A percentile compares a stretch with the other conserved stretches of the same genome.
phyloP scores from a whole-genome alignment of 2,797 vertebrate genomes.

The Sorex maritimensis region DNA sequence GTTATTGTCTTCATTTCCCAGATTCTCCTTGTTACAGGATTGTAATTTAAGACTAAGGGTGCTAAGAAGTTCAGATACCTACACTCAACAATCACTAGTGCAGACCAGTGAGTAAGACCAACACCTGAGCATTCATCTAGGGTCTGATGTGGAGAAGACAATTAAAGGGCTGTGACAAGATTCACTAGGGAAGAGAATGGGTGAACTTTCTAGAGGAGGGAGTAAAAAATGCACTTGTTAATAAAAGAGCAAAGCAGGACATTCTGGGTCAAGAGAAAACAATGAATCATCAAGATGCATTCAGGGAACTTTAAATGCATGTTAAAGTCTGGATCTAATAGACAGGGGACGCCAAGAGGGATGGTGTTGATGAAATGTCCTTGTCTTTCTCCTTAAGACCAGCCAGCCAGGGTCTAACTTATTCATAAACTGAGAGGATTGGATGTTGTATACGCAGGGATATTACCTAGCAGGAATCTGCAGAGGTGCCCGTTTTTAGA shows the following conservation, averaged over 20 bases:
- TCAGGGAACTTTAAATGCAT: not conserved
- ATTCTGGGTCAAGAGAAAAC: not conserved
- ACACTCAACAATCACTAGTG: not conserved
- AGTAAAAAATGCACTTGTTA: constrained; percentile 24
- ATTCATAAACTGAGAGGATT: not conserved
- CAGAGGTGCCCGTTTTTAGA: not conserved
- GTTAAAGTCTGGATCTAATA: not conserved
- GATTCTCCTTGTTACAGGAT: not conserved
- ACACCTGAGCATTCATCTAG: not conserved
- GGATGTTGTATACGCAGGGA: rapidly evolving
- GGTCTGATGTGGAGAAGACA: not conserved
- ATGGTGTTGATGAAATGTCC: not conserved
- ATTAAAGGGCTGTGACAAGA: not conserved
- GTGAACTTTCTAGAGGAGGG: constrained; percentile 5
- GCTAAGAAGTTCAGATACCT: not conserved
- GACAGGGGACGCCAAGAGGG: not conserved
- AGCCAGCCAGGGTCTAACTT: not conserved
- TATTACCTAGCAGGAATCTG: not conserved
- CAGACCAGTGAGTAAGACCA: not conserved
- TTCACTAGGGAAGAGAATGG: rapidly evolving
- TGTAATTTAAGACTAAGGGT: not conserved
- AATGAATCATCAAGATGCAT: not conserved
- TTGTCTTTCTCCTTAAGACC: constrained; percentile 20
- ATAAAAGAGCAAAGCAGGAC: not conserved
- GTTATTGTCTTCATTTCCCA: not conserved